phyloP scores from a whole-genome alignment of 2,113 vertebrate species.

The Cynocephalus volans region DNA sequence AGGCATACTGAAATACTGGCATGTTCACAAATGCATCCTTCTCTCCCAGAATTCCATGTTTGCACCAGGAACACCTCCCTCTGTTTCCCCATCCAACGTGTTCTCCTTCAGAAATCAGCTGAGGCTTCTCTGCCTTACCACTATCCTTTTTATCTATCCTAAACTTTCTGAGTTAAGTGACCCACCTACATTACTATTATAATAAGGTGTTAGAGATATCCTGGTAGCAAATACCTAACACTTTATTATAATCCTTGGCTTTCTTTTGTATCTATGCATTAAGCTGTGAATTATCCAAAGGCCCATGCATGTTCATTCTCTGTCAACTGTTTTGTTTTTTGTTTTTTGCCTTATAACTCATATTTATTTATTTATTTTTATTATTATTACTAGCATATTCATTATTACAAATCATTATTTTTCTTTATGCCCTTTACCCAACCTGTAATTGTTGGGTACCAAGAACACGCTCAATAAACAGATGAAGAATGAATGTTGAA shows the following conservation, averaged over 20 bases:
- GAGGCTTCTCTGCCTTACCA: rapidly evolving
- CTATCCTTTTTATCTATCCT: rapidly evolving
- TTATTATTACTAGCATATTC: no score
- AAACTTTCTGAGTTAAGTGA: not conserved
- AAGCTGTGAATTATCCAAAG: not conserved
- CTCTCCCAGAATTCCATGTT: rapidly evolving
- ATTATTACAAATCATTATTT: no score
- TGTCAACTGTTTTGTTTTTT: not conserved
- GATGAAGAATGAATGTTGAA: not conserved
- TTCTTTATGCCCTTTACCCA: no score
- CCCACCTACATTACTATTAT: no score
- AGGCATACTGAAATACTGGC: not conserved
- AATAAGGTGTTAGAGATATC: no score
- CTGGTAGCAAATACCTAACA: not conserved
- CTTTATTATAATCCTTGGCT: no score
- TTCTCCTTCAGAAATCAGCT: not conserved
- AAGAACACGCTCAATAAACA: not conserved
- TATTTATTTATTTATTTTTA: no score
- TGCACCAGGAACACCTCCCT: not conserved
- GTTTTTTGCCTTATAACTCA: no score
- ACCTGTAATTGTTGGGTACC: not conserved
- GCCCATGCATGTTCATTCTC: rapidly evolving
- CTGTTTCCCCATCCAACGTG: not conserved
- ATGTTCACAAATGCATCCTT: rapidly evolving
- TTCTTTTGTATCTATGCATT: not conserved